phyloP scores from a whole-genome alignment of 2,113 vertebrate genomes.

The Machaerirhynchus nigripectus region DNA sequence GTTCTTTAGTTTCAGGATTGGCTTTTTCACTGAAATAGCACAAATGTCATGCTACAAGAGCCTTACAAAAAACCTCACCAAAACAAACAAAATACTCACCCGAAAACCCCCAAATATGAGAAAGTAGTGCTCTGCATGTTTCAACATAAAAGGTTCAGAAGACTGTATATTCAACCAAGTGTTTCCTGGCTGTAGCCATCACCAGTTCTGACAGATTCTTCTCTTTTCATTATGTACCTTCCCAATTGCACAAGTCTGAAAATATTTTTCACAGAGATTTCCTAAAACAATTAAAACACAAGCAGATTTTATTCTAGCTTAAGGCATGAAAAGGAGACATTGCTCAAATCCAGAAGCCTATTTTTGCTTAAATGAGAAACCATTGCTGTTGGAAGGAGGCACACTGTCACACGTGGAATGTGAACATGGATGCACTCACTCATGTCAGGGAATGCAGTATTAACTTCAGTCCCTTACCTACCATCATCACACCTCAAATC shows the following conservation, averaged over 20 bases:
- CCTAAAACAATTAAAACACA: background rate
- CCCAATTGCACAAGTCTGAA: background rate
- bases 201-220: background rate
- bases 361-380: background rate
- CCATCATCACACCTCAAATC: accelerated
- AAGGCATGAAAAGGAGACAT: background rate
- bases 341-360: background rate
- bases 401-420: accelerated
- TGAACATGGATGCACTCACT: background rate
- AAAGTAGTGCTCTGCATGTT: background rate
- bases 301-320: background rate
- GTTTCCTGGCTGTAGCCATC: background rate
- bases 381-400: background rate
- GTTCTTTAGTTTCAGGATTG: background rate
- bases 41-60: background rate
- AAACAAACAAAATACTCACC: background rate
- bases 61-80: background rate
- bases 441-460: background rate
- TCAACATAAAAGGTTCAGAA: background rate
- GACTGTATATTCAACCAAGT: background rate
- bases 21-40: background rate
- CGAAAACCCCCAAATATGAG: background rate
- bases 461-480: background rate
- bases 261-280: background rate
- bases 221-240: background rate